These are phyloP conservation scores for Pseudorhombus dupliciocellatus DNA, from an alignment of 2,113 vertebrate genomes.

Conservation along the genomic window DNA sequence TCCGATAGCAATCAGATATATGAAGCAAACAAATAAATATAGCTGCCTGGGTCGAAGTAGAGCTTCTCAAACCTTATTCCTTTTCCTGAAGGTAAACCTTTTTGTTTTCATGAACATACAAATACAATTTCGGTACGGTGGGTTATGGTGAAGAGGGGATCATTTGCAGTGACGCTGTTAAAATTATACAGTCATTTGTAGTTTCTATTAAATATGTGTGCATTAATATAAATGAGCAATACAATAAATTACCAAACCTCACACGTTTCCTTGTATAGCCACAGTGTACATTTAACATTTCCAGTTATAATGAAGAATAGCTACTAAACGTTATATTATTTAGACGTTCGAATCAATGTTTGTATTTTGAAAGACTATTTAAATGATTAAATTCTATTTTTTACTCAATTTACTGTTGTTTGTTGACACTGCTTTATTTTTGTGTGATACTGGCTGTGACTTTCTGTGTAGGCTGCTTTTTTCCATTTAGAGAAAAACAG, in stretches of 20 bases:
- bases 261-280: conserved; percentile 83
- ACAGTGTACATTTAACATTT: conserved; percentile 83
- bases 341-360: conserved; percentile 84
- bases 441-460: conserved; percentile 78
- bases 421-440: conserved; percentile 82
- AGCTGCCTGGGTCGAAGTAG: conserved; percentile 52
- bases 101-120: conserved; percentile 59
- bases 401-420: conserved; percentile 85
- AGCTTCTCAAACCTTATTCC: conserved; percentile 49
- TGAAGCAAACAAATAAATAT: conserved; percentile 51
- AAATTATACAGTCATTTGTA: conserved; percentile 73
- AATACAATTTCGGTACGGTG: conserved; percentile 52
- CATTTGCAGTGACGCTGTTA: conserved; percentile 60
- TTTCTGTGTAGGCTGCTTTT: conserved; percentile 72
- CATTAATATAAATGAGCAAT: conserved; percentile 86
- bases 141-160: conserved; percentile 25
- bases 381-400: conserved; percentile 89
- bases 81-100: conserved; percentile 37
- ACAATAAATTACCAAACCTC: conserved; percentile 86
- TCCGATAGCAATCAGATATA: conserved; percentile 29
- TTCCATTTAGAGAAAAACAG: conserved; percentile 62
- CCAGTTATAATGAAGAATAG: conserved; percentile 80
- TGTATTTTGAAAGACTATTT: conserved; percentile 87
- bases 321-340: conserved; percentile 79
- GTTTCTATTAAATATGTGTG: conserved; percentile 79